Conservation (phyloP, 2,888 invertebrate species). For the Pseudoips prasinana region DNA sequence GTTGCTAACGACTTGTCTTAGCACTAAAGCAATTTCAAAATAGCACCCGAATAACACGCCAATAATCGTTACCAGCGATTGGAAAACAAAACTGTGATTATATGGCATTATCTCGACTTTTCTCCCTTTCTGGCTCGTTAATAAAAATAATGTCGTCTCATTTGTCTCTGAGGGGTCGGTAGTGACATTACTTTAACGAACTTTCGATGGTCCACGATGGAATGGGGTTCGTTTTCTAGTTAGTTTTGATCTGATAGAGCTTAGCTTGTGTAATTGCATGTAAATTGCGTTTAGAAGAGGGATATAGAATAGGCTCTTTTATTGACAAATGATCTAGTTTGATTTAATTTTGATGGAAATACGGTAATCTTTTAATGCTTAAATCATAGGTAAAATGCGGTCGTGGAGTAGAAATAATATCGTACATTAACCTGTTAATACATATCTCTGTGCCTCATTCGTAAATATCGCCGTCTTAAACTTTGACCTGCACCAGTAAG, state of each 20-base stretch:
- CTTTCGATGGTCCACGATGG: constrained; percentile 71
- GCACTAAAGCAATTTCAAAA: constrained; percentile 79
- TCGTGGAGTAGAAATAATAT: too few species aligned
- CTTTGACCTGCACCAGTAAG: too few species aligned
- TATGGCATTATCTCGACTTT: constrained; percentile 70
- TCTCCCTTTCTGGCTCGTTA: constrained; percentile 47
- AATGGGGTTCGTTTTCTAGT: constrained; percentile 50
- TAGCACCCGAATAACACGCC: constrained; percentile 83
- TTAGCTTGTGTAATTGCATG: constrained; percentile 34
- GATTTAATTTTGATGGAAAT: too few species aligned
- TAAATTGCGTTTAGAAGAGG: constrained; percentile 19
- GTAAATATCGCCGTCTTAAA: too few species aligned
- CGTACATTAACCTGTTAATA: too few species aligned
- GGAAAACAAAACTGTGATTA: constrained; percentile 87
- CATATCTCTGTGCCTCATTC: too few species aligned
- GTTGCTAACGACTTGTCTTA: constrained; percentile 76
- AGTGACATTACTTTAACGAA: constrained; percentile 80
- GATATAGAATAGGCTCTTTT: too few species aligned
- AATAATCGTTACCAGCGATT: constrained; percentile 85
- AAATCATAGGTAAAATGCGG: too few species aligned
- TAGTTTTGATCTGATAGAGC: constrained; percentile 37
- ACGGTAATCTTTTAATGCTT: too few species aligned
- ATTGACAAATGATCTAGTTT: too few species aligned
- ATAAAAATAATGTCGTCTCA: constrained; percentile 47
- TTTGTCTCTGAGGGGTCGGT: constrained; percentile 61